Percentiles rank a stretch among this genome's conserved stretches.
phyloP scores from a whole-genome alignment of 2,797 vertebrate genomes.

The Linurgus olivaceus region DNA sequence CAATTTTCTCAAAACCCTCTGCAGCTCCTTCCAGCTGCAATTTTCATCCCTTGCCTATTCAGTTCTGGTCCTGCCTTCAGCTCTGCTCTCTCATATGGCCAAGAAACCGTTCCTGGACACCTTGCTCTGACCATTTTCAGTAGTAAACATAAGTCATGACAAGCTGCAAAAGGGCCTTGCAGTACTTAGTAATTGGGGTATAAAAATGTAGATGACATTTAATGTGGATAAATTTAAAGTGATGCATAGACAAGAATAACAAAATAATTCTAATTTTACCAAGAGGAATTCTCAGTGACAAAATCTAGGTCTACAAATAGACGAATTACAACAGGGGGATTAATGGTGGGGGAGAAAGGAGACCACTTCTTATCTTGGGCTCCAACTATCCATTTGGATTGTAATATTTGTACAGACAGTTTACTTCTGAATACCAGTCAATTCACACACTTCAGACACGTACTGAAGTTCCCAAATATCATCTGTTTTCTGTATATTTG shows the following conservation, averaged over 20 bases:
- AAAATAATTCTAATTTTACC: not conserved
- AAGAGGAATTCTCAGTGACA: not conserved
- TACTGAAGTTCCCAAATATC: not conserved
- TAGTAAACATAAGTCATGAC: not conserved
- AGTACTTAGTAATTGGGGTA: not conserved
- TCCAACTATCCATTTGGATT: not conserved
- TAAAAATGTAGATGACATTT: not conserved
- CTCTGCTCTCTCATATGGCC: not conserved
- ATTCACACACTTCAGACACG: not conserved
- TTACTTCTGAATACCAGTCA: not conserved
- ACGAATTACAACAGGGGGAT: not conserved
- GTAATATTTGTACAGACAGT: not conserved
- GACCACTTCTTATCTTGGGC: not conserved
- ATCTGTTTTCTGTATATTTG: not conserved
- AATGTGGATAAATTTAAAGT: not conserved
- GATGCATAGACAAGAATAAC: not conserved
- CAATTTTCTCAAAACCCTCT: not conserved
- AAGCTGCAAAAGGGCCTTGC: not conserved
- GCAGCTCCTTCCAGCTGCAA: not conserved
- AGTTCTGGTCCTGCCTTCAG: not conserved
- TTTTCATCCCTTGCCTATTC: not conserved
- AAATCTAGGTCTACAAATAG: not conserved
- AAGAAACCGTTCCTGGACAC: not conserved
- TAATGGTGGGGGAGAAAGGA: fast-evolving
- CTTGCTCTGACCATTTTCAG: not conserved